Base-by-base conservation (phyloP, 2,888 invertebrate species). In the Auanema sp. region DNA sequence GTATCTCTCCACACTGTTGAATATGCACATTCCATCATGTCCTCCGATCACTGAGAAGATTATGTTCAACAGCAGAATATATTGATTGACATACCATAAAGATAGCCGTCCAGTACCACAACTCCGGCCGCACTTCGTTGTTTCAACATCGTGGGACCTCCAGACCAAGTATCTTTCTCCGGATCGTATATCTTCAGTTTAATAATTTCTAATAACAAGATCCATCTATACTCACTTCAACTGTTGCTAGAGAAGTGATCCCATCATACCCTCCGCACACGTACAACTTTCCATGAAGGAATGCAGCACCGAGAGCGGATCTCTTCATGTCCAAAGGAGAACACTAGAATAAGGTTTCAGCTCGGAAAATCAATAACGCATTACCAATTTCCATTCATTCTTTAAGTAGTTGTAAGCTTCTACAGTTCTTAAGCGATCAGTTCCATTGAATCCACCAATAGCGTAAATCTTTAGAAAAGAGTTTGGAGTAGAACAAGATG, bases 371-470 rank as follows among this genome's bases (percentile, higher is more conserved):
- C 51, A 43, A 2, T 23, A 21, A n/a, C 4, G 16, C 44, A 63
- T 42, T 14, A 92, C 91, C 78, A 89, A 88, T 52, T 88, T 89
- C 92, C 92, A 92, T 63, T 88, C 87, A 79, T 89, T 89, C 44
- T 87, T 87, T 61, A 87, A 86, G 0, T 91, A 90, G 85, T 92
- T 90, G 83, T 90, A 92, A 10, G 91, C 90, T 85, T 93, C 92
- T 0, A 92, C 92, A 0, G 91, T 91, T 40, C 90, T 89, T 16
- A 92, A 86, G 68, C 92, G 86, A 83, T 92, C 91, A 52, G 88
- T 88, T 0, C 93, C 92, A 84, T 92, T 91, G 83, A 91, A 92
- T 0, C 92, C 92, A 10, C 88, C 88, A 81, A 92, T 91, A 1
- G 92, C 92, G 77, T 86, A 83, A 14, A 91, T 84, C 84, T 89